Conservation (phyloP, 1,140 invertebrate genomes). For the Lysiphlebus fabarum region DNA sequence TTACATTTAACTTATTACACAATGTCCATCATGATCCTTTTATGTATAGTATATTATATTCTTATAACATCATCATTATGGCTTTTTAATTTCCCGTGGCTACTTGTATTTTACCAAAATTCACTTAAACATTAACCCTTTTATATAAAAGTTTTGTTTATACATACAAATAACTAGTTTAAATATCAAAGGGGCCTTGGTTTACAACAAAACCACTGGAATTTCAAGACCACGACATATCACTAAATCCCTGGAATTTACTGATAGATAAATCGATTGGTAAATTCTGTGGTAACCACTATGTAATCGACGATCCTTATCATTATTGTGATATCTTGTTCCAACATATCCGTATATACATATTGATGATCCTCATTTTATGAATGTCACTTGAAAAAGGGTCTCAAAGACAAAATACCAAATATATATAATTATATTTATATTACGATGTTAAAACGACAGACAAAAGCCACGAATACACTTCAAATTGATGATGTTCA, state of each 20-base stretch:
- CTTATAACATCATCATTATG: constrained; percentile 1
- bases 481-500: no score
- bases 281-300: constrained; percentile 40
- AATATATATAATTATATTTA: no score
- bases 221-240: constrained; percentile 20
- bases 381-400: no score
- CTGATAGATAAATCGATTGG: constrained; percentile 44
- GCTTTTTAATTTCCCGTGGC: constrained; percentile 22
- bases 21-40: background rate
- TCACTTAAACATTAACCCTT: constrained; percentile 2
- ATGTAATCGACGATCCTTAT: constrained; percentile 4
- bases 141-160: background rate
- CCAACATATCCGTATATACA: constrained; percentile 14
- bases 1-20: constrained; percentile 9
- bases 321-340: constrained; percentile 31
- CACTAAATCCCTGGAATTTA: constrained; percentile 15
- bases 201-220: constrained; percentile 30
- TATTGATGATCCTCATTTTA: background rate
- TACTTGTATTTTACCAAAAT: constrained; percentile 13
- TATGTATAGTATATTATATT: background rate
- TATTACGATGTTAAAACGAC: no score
- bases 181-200: constrained; percentile 39
- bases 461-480: no score
- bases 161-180: no score
- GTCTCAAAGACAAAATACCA: no score